Conservation (phyloP, 2,888 invertebrate genomes). For the Brachynemurus nebulosus region DNA sequence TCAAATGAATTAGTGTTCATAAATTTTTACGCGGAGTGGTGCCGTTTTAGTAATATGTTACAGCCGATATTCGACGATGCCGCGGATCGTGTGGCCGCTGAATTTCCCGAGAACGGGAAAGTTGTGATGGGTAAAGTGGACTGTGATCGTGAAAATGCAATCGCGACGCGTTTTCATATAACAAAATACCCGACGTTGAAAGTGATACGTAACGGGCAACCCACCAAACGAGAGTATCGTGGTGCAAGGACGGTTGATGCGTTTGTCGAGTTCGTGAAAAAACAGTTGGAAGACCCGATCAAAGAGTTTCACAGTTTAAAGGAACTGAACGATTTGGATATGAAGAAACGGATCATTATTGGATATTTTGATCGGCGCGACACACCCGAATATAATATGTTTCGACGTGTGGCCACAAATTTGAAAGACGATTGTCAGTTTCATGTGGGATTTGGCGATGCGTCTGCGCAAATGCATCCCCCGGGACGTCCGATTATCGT, state of each 20-base stretch:
- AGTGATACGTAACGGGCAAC: constrained; percentile 78
- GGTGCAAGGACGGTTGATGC: constrained; percentile 84
- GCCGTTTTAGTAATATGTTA: constrained; percentile 93
- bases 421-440: constrained; percentile 94
- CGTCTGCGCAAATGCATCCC: constrained; percentile 72
- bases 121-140: constrained; percentile 95
- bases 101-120: constrained; percentile 66
- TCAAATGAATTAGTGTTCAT: constrained; percentile 94
- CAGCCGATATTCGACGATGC: constrained; percentile 96
- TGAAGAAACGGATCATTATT: constrained; percentile 72
- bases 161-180: constrained; percentile 87
- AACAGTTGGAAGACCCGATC: constrained; percentile 78
- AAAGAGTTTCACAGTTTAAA: constrained; percentile 58
- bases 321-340: constrained; percentile 61
- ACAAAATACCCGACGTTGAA: constrained; percentile 98
- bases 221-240: constrained; percentile 82
- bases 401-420: constrained; percentile 69
- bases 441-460: constrained; percentile 79
- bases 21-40: constrained; percentile 99
- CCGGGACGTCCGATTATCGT: constrained; percentile 69
- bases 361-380: constrained; percentile 79
- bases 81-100: constrained; percentile 66
- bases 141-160: constrained; percentile 80
- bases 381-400: constrained; percentile 65
- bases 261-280: constrained; percentile 73